phyloP scores from a whole-genome alignment of 2,113 vertebrate species.

The Eretmochelys imbricata region DNA sequence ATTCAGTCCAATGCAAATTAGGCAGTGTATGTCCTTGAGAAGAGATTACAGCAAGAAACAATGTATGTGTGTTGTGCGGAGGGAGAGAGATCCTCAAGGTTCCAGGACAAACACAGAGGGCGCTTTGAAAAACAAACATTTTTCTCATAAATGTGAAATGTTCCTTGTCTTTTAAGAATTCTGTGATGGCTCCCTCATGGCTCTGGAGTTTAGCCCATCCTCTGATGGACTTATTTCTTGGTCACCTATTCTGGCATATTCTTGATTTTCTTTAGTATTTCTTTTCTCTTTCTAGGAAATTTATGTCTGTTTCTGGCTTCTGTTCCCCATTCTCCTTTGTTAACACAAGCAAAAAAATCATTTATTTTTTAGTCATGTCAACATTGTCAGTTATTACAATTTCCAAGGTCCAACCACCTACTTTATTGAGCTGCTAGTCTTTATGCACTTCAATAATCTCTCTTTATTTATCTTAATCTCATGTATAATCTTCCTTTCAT shows the following conservation, averaged over 20 bases:
- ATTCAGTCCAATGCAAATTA: not conserved
- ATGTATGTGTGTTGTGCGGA: not conserved
- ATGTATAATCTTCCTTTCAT: not conserved
- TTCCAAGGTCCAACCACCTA: constrained; percentile 43
- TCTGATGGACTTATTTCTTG: constrained; percentile 27
- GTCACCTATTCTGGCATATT: constrained; percentile 58
- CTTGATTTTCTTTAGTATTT: constrained; percentile 64
- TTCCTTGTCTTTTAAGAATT: not conserved
- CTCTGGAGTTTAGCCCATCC: not conserved
- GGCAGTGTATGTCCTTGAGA: not conserved
- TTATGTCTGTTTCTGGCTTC: constrained; percentile 66
- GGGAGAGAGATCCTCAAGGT: accelerated
- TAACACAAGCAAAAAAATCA: constrained; percentile 75
- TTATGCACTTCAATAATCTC: not conserved
- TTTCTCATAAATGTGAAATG: accelerated
- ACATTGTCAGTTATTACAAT: constrained; percentile 70
- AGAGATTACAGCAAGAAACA: not conserved
- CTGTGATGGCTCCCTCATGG: not conserved
- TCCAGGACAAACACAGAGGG: accelerated
- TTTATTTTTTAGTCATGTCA: constrained; percentile 74
- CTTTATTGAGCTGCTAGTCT: constrained; percentile 37
- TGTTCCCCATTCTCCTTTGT: constrained; percentile 70
- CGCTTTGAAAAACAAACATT: not conserved
- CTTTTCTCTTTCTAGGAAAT: constrained; percentile 74
- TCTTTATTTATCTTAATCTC: constrained; percentile 41